phyloP scores from a whole-genome alignment of 2,888 invertebrate species.

The Harpagoxenus sublaevis region DNA sequence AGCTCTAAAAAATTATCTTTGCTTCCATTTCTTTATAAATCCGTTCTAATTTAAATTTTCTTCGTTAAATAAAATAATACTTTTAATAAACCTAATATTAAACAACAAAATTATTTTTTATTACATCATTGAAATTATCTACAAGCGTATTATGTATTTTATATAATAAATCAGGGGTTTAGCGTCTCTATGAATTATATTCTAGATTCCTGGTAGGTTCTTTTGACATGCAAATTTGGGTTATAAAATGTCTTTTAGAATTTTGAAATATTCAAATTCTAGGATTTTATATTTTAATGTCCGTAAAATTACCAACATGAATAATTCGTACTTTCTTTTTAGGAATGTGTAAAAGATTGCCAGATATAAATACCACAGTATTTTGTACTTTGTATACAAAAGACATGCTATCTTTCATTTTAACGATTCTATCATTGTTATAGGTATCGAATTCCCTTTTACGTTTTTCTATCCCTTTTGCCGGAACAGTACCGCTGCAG shows the following conservation, averaged over 20 bases:
- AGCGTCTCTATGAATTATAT: background rate
- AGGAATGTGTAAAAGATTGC: background rate
- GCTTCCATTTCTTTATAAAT: background rate
- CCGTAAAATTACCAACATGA: background rate
- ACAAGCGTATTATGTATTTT: background rate
- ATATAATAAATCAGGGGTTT: background rate
- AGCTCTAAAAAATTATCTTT: background rate
- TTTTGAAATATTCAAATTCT: background rate
- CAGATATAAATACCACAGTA: background rate
- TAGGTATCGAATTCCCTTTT: background rate
- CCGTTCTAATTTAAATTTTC: background rate
- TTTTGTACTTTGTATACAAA: constrained; percentile 12
- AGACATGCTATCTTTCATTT: background rate
- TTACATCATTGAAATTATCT: background rate
- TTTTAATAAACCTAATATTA: background rate
- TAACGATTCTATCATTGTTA: constrained; percentile 29
- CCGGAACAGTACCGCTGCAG: background rate
- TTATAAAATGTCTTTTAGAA: background rate
- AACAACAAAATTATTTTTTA: background rate
- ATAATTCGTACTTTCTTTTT: background rate
- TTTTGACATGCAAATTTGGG: constrained; percentile 5
- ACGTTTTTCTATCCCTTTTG: background rate
- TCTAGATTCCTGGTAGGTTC: background rate
- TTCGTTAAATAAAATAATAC: background rate
- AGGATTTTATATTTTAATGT: background rate